Evolutionary conservation across 2,888 invertebrate species (phyloP).

Genomic region (Buathra laborator): DNA sequence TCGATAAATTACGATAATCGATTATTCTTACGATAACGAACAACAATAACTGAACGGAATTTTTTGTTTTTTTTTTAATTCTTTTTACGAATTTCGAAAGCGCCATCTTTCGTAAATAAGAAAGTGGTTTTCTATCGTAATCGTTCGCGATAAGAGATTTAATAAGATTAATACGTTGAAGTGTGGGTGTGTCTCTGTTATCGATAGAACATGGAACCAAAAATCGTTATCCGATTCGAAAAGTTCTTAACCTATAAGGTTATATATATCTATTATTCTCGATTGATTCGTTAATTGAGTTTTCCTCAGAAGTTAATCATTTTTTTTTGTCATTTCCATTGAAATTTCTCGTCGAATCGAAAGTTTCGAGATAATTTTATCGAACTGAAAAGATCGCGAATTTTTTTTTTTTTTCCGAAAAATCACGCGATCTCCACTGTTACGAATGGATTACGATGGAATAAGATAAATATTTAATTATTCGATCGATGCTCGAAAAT

Average conservation of each 20-base stretch:
- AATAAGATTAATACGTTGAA: conserved; percentile 6
- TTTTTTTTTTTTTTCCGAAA: background rate
- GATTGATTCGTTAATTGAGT: background rate
- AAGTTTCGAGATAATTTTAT: too few species aligned
- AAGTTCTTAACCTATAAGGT: background rate
- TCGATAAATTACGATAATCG: too few species aligned
- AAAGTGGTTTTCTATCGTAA: background rate
- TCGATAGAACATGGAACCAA: background rate
- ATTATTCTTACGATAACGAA: too few species aligned
- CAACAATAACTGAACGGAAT: too few species aligned
- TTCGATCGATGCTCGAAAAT: background rate
- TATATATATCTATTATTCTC: background rate
- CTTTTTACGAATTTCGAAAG: too few species aligned
- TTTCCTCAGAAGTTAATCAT: background rate
- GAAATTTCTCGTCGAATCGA: background rate
- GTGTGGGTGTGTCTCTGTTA: background rate
- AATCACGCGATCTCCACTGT: background rate
- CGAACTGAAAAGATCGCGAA: background rate
- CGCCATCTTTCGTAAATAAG: background rate
- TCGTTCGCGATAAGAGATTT: background rate
- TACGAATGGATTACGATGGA: background rate
- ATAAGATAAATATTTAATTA: background rate
- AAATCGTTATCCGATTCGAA: background rate
- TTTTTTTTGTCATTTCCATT: background rate
- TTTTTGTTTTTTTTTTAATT: too few species aligned